These are phyloP conservation scores for Eilema depressum DNA, from an alignment of 2,888 invertebrate genomes.

Conservation along the genomic window DNA sequence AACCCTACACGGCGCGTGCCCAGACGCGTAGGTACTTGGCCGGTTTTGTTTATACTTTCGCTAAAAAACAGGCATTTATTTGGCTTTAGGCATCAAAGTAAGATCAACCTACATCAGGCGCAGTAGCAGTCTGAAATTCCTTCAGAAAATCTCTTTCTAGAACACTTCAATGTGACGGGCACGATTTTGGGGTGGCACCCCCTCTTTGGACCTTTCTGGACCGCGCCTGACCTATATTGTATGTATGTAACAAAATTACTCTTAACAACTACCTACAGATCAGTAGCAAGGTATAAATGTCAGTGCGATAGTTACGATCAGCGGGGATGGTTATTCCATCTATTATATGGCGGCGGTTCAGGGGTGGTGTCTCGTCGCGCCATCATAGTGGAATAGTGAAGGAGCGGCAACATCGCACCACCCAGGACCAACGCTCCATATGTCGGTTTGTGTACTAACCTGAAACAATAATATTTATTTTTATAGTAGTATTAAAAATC, in stretches of 20 bases:
- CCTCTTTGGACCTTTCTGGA: no score
- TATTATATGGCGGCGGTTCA: slow-evolving; percentile 59
- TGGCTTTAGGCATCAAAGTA: not conserved
- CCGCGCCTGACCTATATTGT: no score
- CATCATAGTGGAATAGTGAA: slow-evolving; percentile 77
- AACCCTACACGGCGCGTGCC: no score
- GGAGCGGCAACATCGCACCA: slow-evolving; percentile 67
- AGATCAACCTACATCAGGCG: not conserved
- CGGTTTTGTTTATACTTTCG: not conserved
- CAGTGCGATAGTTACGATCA: slow-evolving; percentile 41
- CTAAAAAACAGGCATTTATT: not conserved
- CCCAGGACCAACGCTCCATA: slow-evolving; percentile 71
- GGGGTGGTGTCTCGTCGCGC: slow-evolving; percentile 58
- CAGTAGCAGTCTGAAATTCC: no score
- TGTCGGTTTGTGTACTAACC: slow-evolving; percentile 77
- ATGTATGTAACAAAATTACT: not conserved
- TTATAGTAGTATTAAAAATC: no score
- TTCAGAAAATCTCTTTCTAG: no score
- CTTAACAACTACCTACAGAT: no score
- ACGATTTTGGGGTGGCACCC: no score
- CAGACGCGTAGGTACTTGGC: no score
- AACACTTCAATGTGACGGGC: no score
- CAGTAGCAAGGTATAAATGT: not conserved
- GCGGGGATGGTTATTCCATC: slow-evolving; percentile 63
- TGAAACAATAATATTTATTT: slow-evolving; percentile 31